phyloP scores from a whole-genome alignment of 2,888 invertebrate species.

The Noctuana brunneofusca region DNA sequence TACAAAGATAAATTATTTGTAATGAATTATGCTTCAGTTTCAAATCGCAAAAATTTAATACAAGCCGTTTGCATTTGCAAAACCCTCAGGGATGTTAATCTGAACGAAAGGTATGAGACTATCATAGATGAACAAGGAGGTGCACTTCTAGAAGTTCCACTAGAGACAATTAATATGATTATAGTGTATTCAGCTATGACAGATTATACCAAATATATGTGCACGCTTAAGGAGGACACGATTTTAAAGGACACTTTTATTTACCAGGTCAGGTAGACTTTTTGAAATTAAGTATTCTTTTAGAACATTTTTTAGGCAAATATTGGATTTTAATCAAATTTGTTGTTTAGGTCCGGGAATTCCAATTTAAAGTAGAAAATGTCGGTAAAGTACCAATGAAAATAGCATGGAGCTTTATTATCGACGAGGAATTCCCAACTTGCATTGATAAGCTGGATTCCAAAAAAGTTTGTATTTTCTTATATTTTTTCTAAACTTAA shows the following conservation, averaged over 20 bases:
- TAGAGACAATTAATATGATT: constrained; percentile 61
- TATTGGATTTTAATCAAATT: neutral
- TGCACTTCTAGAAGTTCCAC: constrained; percentile 43
- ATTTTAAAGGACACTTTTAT: constrained; percentile 81
- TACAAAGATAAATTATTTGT: neutral
- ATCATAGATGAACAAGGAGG: constrained; percentile 57
- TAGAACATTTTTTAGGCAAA: neutral
- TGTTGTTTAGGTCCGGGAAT: constrained; percentile 57
- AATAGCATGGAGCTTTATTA: constrained; percentile 65
- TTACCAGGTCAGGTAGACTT: constrained; percentile 61
- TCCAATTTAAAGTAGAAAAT: constrained; percentile 65
- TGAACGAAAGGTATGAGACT: constrained; percentile 62
- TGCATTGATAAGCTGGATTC: constrained; percentile 57
- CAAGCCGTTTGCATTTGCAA: neutral
- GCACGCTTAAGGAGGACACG: constrained; percentile 64
- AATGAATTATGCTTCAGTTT: neutral
- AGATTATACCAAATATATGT: constrained; percentile 77
- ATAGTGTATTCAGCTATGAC: constrained; percentile 77
- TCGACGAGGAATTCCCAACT: constrained; percentile 70
- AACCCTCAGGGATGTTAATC: constrained; percentile 50
- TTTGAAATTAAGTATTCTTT: neutral
- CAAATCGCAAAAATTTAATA: neutral
- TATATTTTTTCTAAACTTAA: too few relatives aligned
- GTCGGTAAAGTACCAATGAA: constrained; percentile 68
- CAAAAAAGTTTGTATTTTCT: constrained; percentile 40